A percentile compares a stretch with the other conserved stretches of the same genome.
phyloP scores from a whole-genome alignment of 2,888 invertebrate genomes.

The Lithophane leautieri region DNA sequence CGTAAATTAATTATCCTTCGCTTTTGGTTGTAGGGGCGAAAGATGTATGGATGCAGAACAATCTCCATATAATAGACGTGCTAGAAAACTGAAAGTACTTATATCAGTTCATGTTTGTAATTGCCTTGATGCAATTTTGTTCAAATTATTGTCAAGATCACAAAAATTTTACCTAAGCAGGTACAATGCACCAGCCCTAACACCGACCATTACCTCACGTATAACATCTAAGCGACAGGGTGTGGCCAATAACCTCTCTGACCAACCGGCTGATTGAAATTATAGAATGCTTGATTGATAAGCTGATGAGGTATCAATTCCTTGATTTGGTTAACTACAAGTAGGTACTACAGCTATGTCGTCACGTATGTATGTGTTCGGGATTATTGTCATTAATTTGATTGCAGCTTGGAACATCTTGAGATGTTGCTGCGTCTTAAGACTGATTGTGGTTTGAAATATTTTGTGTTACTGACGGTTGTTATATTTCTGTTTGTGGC shows the following conservation, averaged over 20 bases:
- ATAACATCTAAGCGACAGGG: slow-evolving; percentile 65
- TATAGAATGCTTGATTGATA: slow-evolving; percentile 75
- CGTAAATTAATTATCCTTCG: too few species aligned
- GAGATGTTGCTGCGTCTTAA: neutral
- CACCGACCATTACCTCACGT: neutral
- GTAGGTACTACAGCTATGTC: neutral
- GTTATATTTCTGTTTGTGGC: neutral
- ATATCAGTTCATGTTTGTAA: too few species aligned
- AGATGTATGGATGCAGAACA: too few species aligned
- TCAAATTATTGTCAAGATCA: neutral
- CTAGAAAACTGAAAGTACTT: too few species aligned
- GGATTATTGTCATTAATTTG: slow-evolving; percentile 34
- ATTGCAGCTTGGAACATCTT: slow-evolving; percentile 4
- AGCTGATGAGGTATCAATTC: slow-evolving; percentile 70
- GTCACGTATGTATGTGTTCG: neutral
- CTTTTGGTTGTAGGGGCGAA: too few species aligned
- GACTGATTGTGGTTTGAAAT: neutral
- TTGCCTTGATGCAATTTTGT: too few species aligned
- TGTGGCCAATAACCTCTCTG: slow-evolving; percentile 73
- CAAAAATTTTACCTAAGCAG: neutral
- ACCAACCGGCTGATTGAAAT: slow-evolving; percentile 80
- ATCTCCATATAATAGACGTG: too few species aligned
- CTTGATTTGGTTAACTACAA: slow-evolving; percentile 40
- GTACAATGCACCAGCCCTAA: slow-evolving; percentile 13
- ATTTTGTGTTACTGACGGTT: neutral